Percentiles rank a stretch among this genome's conserved stretches.
Conservation (phyloP, 1,140 invertebrate genomes). For the Euura lappo region DNA sequence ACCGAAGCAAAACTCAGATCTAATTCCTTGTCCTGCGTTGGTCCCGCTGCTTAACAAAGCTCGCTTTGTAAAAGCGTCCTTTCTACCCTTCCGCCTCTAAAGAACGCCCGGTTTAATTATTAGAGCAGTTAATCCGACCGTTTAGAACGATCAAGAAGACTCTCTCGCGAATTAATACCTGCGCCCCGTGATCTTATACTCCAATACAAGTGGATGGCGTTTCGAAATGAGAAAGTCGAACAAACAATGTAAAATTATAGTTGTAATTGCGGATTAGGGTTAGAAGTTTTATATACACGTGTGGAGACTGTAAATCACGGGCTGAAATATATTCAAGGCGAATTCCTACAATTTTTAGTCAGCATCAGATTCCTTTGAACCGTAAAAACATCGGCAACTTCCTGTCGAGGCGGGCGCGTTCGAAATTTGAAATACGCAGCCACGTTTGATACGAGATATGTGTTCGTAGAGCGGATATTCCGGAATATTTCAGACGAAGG, state of each 20-base stretch:
- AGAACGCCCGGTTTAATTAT: neutral
- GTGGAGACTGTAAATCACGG: too few relatives aligned
- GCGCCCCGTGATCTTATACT: neutral
- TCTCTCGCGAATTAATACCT: slow-evolving; percentile 3
- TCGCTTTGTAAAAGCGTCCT: neutral
- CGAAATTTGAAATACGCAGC: slow-evolving; percentile 5
- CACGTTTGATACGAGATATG: slow-evolving; percentile 3
- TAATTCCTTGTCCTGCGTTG: neutral
- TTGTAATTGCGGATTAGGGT: too few relatives aligned
- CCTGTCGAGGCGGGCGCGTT: neutral
- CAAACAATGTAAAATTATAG: too few relatives aligned
- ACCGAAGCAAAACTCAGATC: neutral
- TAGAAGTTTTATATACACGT: too few relatives aligned
- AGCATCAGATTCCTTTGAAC: neutral
- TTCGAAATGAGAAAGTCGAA: neutral
- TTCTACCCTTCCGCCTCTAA: slow-evolving; percentile 3
- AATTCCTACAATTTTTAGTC: too few relatives aligned
- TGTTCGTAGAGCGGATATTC: slow-evolving; percentile 1
- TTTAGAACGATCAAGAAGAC: slow-evolving; percentile 2
- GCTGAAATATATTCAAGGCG: too few relatives aligned
- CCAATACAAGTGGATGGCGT: neutral
- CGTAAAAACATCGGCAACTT: neutral
- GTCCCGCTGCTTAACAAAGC: neutral
- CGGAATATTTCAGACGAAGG: neutral
- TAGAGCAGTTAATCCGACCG: slow-evolving; percentile 4